Evolutionary conservation across 1,140 invertebrate genomes (phyloP).

Genomic region (Temnothorax nylanderi): DNA sequence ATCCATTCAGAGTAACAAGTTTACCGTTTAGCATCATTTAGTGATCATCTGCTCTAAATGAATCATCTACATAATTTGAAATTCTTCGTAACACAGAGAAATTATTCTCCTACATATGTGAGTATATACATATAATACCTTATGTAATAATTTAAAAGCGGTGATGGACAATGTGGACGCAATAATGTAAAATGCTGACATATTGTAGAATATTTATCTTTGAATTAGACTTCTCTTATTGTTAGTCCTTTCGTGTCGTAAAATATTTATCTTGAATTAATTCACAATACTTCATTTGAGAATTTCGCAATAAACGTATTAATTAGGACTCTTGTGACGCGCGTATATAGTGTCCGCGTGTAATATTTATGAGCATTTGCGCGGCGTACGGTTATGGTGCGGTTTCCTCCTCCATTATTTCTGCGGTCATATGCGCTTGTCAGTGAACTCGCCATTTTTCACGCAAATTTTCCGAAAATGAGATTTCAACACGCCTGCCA

Average conservation of each 20-base stretch:
- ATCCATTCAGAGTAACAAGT: neutral
- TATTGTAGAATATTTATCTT: neutral
- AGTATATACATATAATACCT: neutral
- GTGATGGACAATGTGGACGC: neutral
- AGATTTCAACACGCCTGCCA: slow-evolving; percentile 36
- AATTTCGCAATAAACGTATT: slow-evolving; percentile 23
- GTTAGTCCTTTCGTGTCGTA: neutral
- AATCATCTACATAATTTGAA: neutral
- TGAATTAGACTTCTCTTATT: neutral
- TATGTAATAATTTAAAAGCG: neutral
- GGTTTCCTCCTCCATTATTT: slow-evolving; percentile 51
- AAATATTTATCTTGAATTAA: slow-evolving; percentile 5
- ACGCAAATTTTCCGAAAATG: slow-evolving; percentile 60
- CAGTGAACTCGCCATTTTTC: slow-evolving; percentile 32
- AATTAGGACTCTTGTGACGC: slow-evolving; percentile 9
- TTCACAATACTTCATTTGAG: neutral
- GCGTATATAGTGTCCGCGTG: neutral
- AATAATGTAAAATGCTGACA: neutral
- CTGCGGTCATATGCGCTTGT: slow-evolving; percentile 23
- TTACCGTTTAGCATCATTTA: neutral
- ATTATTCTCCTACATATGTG: neutral
- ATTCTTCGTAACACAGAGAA: neutral
- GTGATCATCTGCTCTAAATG: neutral
- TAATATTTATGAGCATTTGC: slow-evolving; percentile 62
- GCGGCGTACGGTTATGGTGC: neutral